phyloP scores from a whole-genome alignment of 2,888 invertebrate species.

The Lacanobia wlatinum region DNA sequence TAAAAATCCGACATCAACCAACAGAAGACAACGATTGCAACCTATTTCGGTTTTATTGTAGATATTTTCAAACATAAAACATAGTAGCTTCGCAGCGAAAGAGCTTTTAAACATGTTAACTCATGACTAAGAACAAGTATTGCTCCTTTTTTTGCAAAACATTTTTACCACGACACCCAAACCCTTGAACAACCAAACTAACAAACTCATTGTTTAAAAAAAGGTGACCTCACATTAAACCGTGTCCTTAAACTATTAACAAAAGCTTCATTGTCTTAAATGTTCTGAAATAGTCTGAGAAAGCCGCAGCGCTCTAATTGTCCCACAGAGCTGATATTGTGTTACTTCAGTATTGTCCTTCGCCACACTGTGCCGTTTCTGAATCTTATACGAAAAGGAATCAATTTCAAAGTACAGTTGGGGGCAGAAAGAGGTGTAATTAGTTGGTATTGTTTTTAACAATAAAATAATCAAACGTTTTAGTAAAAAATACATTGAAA shows the following conservation, averaged over 20 bases:
- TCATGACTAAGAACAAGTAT: neutral
- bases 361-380: constrained; percentile 79
- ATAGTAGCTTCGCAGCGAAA: neutral
- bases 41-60: too few species aligned
- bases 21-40: too few species aligned
- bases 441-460: neutral
- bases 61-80: neutral
- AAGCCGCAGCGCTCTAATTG: constrained; percentile 82
- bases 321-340: constrained; percentile 77
- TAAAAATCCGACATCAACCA: neutral
- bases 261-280: constrained; percentile 64
- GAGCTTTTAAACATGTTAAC: neutral
- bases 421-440: constrained; percentile 10
- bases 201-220: constrained; percentile 39
- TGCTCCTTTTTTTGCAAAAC: neutral
- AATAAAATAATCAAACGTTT: neutral
- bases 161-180: neutral
- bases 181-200: neutral
- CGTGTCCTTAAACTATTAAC: constrained; percentile 56
- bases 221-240: constrained; percentile 42
- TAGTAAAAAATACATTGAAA: too few species aligned
- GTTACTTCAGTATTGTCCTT: constrained; percentile 81
- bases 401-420: constrained; percentile 79
- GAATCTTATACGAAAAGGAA: constrained; percentile 85
- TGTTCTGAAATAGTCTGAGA: constrained; percentile 70